Evolutionary conservation across 2,797 vertebrate species (phyloP).

Genomic region (Helarctos malayanus): DNA sequence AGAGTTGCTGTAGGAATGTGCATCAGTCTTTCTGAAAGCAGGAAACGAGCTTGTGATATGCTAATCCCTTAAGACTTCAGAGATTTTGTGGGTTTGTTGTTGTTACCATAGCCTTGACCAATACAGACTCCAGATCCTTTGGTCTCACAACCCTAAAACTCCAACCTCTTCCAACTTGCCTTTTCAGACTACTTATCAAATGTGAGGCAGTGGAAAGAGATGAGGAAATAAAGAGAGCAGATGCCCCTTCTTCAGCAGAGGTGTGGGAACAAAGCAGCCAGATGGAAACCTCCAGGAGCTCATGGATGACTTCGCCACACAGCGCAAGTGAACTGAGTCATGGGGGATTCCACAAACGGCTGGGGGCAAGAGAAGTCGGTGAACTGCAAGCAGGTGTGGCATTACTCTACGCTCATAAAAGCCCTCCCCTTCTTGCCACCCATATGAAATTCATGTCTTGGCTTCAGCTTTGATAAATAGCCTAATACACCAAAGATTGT

Average conservation of each 20-base stretch:
- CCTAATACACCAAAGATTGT: background rate
- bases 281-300: background rate
- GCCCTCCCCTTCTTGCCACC: background rate
- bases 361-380: background rate
- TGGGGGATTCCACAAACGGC: background rate
- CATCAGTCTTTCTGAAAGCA: background rate
- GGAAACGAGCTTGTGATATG: background rate
- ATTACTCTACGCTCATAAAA: background rate
- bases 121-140: background rate
- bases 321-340: background rate
- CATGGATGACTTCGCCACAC: background rate
- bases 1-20: background rate
- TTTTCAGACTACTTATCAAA: background rate
- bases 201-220: background rate
- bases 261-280: background rate
- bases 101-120: background rate
- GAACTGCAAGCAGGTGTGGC: background rate
- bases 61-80: background rate
- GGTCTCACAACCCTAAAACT: background rate
- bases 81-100: background rate
- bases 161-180: background rate
- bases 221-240: background rate
- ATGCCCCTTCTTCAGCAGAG: background rate
- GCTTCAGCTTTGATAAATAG: background rate
- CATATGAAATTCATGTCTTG: background rate